Conservation (phyloP, 2,888 invertebrate species). For the Eurois occulta region DNA sequence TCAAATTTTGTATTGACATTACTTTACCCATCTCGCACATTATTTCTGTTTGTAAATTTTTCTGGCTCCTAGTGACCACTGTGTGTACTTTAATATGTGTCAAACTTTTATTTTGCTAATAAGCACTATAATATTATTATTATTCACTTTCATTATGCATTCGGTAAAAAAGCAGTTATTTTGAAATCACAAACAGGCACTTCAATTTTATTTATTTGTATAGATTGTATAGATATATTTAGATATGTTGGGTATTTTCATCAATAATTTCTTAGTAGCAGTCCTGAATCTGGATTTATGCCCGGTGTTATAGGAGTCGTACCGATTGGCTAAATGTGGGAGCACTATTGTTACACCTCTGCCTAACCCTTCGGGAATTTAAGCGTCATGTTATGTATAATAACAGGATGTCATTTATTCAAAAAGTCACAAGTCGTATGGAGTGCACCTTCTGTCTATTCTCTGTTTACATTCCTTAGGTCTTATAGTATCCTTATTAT, state of each 20-base stretch:
- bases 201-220: no score
- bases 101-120: no score
- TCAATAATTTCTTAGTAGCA: neutral
- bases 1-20: no score
- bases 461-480: neutral
- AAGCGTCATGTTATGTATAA: neutral
- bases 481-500: conserved; percentile 43
- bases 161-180: no score
- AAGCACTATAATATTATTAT: no score
- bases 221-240: no score
- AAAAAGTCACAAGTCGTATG: neutral
- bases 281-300: neutral
- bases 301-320: neutral
- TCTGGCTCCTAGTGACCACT: no score
- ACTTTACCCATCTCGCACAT: no score
- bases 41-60: no score
- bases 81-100: no score
- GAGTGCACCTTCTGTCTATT: conserved; percentile 32
- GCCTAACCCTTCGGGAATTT: neutral
- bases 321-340: neutral
- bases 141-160: no score
- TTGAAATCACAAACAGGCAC: no score
- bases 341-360: neutral
- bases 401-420: neutral
- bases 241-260: neutral